A percentile compares a stretch with the other conserved stretches of the same genome.
Conservation (phyloP, 2,888 invertebrate species). For the Patella caerulea region DNA sequence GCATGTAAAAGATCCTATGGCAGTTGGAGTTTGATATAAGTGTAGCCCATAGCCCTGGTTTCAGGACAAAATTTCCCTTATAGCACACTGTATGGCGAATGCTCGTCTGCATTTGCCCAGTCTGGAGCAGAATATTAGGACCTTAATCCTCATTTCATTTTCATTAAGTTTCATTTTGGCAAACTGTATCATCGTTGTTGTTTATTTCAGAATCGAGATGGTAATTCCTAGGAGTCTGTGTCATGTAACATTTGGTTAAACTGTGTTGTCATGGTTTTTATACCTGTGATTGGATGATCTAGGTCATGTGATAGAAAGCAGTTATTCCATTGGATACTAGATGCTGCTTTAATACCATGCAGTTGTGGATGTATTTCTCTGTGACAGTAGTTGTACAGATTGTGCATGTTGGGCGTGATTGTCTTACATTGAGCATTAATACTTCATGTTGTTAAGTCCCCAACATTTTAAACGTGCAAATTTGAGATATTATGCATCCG, state of each 20-base stretch:
- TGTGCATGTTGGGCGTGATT: neutral
- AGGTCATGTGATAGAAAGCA: constrained; percentile 8
- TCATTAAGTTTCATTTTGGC: too few relatives aligned
- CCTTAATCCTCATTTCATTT: too few relatives aligned
- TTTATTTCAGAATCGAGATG: neutral
- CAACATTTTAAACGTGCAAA: constrained; percentile 4
- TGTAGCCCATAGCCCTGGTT: too few relatives aligned
- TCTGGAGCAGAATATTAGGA: too few relatives aligned
- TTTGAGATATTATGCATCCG: constrained; percentile 24
- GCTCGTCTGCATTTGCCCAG: too few relatives aligned
- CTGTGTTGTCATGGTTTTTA: neutral
- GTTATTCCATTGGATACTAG: constrained; percentile 2
- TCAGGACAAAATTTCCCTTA: too few relatives aligned
- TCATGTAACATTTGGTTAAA: constrained; percentile 5
- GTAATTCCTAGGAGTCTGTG: neutral
- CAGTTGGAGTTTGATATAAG: too few relatives aligned
- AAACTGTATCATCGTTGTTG: neutral
- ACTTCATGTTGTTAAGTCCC: neutral
- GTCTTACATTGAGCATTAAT: constrained; percentile 6
- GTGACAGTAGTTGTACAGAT: too few relatives aligned
- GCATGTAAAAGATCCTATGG: too few relatives aligned
- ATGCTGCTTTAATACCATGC: constrained; percentile 5
- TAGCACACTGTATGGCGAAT: too few relatives aligned
- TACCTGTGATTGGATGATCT: neutral
- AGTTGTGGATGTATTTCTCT: neutral